Evolutionary conservation across 2,113 vertebrate species (phyloP).

Genomic region (Oostethus manadensis): DNA sequence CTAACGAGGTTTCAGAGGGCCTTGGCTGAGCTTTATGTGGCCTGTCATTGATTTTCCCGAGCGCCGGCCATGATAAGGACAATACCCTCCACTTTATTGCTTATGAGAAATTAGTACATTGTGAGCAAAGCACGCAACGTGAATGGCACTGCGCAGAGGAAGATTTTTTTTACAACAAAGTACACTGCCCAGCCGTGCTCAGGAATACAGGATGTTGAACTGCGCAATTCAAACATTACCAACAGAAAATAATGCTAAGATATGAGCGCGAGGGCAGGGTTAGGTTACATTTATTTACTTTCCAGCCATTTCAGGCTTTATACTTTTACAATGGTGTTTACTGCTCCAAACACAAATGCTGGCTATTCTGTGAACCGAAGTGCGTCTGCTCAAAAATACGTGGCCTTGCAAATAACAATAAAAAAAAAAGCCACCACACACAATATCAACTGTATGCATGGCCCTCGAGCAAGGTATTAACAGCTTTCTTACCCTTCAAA

Average conservation of each 20-base stretch:
- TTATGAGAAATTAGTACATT: slow-evolving; percentile 54
- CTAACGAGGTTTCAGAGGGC: slow-evolving; percentile 65
- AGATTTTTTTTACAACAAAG: neutral
- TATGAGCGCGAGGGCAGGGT: neutral
- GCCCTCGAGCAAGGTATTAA: slow-evolving; percentile 29
- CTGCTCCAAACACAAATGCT: slow-evolving; percentile 25
- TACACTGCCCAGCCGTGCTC: neutral
- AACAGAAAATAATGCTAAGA: neutral
- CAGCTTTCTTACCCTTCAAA: slow-evolving; percentile 1
- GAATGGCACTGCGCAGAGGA: slow-evolving; percentile 1
- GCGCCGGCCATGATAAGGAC: slow-evolving; percentile 52
- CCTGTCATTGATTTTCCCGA: slow-evolving; percentile 68
- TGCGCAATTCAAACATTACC: neutral
- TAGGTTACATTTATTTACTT: slow-evolving; percentile 1
- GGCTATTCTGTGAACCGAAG: slow-evolving; percentile 14
- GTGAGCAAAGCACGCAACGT: slow-evolving; percentile 16
- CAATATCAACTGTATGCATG: slow-evolving; percentile 14
- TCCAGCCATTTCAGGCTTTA: slow-evolving; percentile 7
- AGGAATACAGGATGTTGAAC: no score
- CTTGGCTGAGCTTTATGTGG: slow-evolving; percentile 60
- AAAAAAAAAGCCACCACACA: neutral
- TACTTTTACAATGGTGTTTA: slow-evolving; percentile 20
- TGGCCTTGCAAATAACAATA: slow-evolving; percentile 35
- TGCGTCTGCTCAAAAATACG: slow-evolving; percentile 14
- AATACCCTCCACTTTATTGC: slow-evolving; percentile 45